These are phyloP conservation scores for Limenitis camilla DNA, from an alignment of 2,888 invertebrate genomes.

Conservation along the genomic window DNA sequence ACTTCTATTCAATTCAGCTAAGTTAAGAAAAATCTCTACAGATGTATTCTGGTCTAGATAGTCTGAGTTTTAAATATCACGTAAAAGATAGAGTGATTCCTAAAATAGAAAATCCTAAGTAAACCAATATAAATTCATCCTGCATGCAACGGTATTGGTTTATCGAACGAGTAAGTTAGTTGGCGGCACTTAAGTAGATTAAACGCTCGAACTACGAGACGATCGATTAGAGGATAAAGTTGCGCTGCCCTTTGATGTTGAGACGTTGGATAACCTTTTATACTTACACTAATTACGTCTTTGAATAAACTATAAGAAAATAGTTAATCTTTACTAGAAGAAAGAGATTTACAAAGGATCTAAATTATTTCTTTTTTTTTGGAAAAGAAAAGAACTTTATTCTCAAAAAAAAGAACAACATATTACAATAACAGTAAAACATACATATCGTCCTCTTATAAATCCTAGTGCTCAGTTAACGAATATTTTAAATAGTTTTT, in stretches of 20 bases:
- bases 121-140: neutral
- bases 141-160: neutral
- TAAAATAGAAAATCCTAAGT: neutral
- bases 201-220: neutral
- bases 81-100: no score
- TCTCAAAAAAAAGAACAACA: no score
- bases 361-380: no score
- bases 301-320: neutral
- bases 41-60: no score
- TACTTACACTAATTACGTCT: neutral
- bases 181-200: slow-evolving; percentile 6
- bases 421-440: no score
- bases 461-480: no score
- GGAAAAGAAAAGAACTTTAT: no score
- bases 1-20: no score
- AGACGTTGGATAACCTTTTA: neutral
- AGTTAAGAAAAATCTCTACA: no score
- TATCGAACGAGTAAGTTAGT: slow-evolving; percentile 1
- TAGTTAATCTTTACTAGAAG: neutral
- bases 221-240: slow-evolving; percentile 4
- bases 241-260: slow-evolving; percentile 1
- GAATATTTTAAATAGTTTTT: no score
- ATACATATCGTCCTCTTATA: no score
- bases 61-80: no score
- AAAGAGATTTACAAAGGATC: neutral